Conservation (phyloP, 2,888 invertebrate genomes). For the Cotesia congregata region DNA sequence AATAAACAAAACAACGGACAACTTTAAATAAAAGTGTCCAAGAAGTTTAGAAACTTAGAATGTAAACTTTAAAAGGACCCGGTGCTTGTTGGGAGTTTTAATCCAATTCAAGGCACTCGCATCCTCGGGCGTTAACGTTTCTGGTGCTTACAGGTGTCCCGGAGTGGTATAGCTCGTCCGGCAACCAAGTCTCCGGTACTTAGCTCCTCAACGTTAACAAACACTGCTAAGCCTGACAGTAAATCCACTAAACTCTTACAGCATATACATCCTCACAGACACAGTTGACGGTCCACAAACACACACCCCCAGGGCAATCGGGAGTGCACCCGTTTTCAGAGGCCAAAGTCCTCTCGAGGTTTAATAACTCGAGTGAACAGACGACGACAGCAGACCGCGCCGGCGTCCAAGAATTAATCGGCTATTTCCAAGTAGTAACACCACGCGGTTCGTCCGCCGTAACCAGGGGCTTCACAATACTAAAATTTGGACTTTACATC, state of each 20-base stretch:
- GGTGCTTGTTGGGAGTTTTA: conserved; percentile 31
- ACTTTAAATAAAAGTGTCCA: conserved; percentile 23
- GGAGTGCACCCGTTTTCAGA: conserved; percentile 8
- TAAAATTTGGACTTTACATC: not conserved
- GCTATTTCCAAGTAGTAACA: conserved; percentile 23
- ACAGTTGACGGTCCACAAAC: conserved; percentile 4
- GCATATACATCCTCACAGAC: not conserved
- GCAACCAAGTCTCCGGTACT: conserved; percentile 7
- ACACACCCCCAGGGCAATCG: not conserved
- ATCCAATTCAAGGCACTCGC: conserved; percentile 39
- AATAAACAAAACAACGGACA: not conserved
- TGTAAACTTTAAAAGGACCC: not conserved
- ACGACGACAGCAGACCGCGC: conserved; percentile 20
- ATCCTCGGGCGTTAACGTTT: conserved; percentile 33
- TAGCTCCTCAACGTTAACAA: not conserved
- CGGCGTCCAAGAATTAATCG: conserved; percentile 28
- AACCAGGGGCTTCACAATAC: conserved; percentile 4
- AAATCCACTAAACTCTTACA: not conserved
- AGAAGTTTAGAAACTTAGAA: not conserved
- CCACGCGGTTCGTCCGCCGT: conserved; percentile 23
- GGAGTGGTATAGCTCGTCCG: conserved; percentile 14
- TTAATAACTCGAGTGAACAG: conserved; percentile 24
- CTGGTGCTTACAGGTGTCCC: conserved; percentile 24
- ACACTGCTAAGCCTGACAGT: not conserved
- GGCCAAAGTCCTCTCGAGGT: conserved; percentile 25